Percentiles rank a stretch among this genome's conserved stretches.
Conservation (phyloP, 2,113 vertebrate species). For the Marmota flaviventris region DNA sequence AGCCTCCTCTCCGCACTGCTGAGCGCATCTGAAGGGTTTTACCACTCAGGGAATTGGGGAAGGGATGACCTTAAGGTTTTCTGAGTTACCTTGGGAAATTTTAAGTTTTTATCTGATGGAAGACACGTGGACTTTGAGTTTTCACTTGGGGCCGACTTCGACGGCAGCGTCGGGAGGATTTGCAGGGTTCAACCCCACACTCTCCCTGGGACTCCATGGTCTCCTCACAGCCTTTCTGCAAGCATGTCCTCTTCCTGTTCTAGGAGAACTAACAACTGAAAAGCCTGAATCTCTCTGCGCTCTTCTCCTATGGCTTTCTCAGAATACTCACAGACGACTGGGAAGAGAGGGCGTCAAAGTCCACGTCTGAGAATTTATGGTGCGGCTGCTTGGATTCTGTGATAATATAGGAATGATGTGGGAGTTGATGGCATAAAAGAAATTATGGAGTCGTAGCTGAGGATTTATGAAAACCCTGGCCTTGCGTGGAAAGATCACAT, state of each 20-base stretch:
- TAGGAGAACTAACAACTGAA: background rate
- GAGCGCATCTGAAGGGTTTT: background rate
- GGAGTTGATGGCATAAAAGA: slow-evolving; percentile 64
- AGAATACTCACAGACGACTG: background rate
- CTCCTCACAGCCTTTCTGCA: background rate
- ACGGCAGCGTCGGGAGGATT: background rate
- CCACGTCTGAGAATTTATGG: slow-evolving; percentile 44
- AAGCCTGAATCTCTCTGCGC: background rate
- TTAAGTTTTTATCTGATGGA: background rate
- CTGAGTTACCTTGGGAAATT: background rate
- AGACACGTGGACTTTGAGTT: background rate
- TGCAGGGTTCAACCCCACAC: background rate
- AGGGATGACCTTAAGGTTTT: background rate
- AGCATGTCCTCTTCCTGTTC: background rate
- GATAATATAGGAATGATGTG: slow-evolving; percentile 63
- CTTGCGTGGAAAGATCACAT: slow-evolving; percentile 48
- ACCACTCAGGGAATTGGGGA: background rate
- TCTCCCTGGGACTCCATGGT: background rate
- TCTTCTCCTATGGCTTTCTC: background rate
- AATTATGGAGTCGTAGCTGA: slow-evolving; percentile 60
- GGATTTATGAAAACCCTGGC: slow-evolving; percentile 66
- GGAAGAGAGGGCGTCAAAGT: slow-evolving; percentile 17
- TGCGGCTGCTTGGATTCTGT: background rate
- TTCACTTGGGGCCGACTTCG: background rate
- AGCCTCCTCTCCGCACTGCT: no score